Evolutionary conservation across 2,888 invertebrate genomes (phyloP), one percentile per base, ranked within the genome.

Genomic region (Drosophila austrosaltans): DNA sequence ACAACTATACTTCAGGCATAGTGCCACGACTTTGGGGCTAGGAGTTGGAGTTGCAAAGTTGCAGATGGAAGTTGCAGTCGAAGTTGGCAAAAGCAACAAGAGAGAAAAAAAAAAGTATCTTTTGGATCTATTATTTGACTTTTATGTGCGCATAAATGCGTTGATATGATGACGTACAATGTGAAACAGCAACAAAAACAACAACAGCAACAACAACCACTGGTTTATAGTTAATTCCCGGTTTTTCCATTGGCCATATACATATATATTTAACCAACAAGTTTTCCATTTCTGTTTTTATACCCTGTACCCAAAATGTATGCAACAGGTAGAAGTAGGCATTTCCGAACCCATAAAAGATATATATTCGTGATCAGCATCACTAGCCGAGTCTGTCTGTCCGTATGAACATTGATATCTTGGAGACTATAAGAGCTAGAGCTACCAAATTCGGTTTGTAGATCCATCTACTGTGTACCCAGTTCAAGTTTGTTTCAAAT

Each of bases 121-220:
- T 77, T 85, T 84, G 89, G 89, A 89, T 89, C 89, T 89, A 89
- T 87, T 89, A 89, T 89, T 89, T 86, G 89, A 86, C 88, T 89
- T 86, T 87, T 89, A 86, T 89, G 86, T 89, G 89, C 81, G 83
- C 86, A 89, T 86, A 86, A 89, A 89, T 89, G 89, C 83, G 89
- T 69, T 87, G 77, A 83, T 88, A 86, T 88, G 83, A 83, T 80
- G 88, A 78, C 78, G 76, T 48, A 48, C 48, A 48, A 48, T 48
- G 22, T 48, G 10, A 22, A 48, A 81, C 73, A 66, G 71, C 71
- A 63, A 66, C 60, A 66, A 54, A 65, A 44, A 60, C 54, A 53
- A 53, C 20, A 53, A 56, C 39, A 25, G 57, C 54, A 53, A 53
- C 20, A 53, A 56, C 39, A 25, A 53, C 25, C 60, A 73, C 60